phyloP scores from a whole-genome alignment of 2,113 vertebrate species.

The Mastomys coucha region DNA sequence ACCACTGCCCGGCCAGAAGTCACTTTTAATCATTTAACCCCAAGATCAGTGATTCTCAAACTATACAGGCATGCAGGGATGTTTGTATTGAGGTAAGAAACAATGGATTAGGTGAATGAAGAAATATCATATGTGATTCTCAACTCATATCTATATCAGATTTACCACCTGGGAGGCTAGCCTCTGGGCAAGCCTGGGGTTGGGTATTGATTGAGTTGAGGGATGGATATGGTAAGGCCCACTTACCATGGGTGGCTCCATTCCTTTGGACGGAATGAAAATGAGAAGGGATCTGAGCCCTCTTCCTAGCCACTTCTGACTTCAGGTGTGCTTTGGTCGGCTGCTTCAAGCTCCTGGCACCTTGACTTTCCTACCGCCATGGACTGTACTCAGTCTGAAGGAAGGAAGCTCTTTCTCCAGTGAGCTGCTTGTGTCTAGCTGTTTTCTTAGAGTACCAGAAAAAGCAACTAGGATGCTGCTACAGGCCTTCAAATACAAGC shows the following conservation, averaged over 20 bases:
- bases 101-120: not conserved
- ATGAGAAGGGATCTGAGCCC: not conserved
- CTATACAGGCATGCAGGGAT: not conserved
- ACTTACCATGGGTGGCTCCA: not conserved
- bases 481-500: not conserved
- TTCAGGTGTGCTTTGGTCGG: not conserved
- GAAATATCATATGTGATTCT: not conserved
- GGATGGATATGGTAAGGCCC: not conserved
- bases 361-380: not conserved
- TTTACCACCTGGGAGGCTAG: not conserved
- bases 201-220: not conserved
- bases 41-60: not conserved
- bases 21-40: not conserved
- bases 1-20: no score
- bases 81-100: not conserved
- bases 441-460: not conserved
- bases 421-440: not conserved
- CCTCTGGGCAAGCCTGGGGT: not conserved
- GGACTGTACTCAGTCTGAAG: not conserved
- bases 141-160: not conserved
- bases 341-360: not conserved
- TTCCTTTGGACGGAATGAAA: not conserved
- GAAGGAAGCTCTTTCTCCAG: not conserved
- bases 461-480: not conserved
- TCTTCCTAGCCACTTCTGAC: not conserved